Conservation (phyloP, 2,888 invertebrate species). For the Pedicia rivosa region DNA sequence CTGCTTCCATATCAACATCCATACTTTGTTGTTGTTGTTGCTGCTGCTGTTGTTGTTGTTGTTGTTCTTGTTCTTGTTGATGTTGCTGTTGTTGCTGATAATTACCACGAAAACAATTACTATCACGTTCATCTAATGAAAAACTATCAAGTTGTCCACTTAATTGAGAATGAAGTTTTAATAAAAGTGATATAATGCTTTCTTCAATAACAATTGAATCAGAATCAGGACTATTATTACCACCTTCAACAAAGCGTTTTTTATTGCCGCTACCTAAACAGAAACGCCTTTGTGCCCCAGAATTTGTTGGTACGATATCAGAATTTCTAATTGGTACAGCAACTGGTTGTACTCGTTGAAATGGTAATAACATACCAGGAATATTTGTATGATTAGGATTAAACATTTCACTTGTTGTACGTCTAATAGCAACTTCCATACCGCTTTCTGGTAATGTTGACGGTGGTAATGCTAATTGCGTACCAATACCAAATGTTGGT, state of each 20-base stretch:
- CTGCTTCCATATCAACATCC: conserved; percentile 24
- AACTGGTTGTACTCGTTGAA: conserved; percentile 30
- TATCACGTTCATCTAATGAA: conserved; percentile 35
- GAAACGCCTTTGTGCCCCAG: conserved; percentile 19
- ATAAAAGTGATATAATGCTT: conserved; percentile 74
- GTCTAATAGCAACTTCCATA: conserved; percentile 29
- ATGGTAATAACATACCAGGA: conserved; percentile 28
- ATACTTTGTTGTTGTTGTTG: conserved; percentile 13
- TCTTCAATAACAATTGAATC: conserved; percentile 54
- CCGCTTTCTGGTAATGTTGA: conserved; percentile 25
- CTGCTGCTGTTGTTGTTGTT: neutral
- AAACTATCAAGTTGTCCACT: conserved; percentile 73
- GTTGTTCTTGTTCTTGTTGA: neutral
- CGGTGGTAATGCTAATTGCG: conserved; percentile 24
- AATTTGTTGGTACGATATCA: conserved; percentile 33
- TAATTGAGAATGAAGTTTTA: conserved; percentile 81
- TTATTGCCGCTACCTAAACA: conserved; percentile 16
- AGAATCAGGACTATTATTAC: conserved; percentile 28
- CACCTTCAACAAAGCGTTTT: conserved; percentile 27
- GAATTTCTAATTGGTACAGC: conserved; percentile 27
- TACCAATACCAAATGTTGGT: conserved; percentile 8
- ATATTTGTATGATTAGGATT: conserved; percentile 21
- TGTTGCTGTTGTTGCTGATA: too few species aligned
- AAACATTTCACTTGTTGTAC: conserved; percentile 23
- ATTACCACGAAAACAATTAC: too few species aligned